These are phyloP conservation scores for Opisthocomus hoazin DNA, from an alignment of 2,113 vertebrate species.

Conservation along the genomic window DNA sequence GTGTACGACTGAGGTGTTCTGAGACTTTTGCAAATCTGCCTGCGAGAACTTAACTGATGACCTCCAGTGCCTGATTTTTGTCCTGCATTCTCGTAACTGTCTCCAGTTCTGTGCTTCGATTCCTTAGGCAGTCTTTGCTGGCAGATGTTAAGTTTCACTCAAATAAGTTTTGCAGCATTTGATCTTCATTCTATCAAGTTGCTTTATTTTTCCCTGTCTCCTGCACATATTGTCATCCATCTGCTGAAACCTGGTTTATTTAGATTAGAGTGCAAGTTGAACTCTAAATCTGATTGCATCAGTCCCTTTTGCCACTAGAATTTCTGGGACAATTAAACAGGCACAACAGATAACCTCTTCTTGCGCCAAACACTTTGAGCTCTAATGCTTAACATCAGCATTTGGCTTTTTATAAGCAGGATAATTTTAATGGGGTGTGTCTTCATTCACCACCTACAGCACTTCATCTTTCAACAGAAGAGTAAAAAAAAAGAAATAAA, in stretches of 20 bases:
- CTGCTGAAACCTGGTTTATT: not conserved
- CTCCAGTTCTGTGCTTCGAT: not conserved
- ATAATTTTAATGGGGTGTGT: not conserved
- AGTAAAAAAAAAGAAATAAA: not conserved
- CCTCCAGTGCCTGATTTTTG: not conserved
- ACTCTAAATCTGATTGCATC: not conserved
- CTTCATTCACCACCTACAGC: not conserved
- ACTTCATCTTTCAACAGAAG: not conserved
- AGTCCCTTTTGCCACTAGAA: not conserved
- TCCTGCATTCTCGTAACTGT: not conserved
- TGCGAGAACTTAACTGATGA: not conserved
- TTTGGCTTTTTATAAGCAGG: not conserved
- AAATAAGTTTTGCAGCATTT: not conserved
- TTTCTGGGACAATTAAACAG: not conserved
- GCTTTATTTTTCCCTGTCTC: not conserved
- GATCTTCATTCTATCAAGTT: not conserved
- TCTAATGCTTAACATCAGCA: not conserved
- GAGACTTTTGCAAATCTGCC: not conserved
- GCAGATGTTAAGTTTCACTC: not conserved
- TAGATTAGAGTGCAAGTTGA: not conserved
- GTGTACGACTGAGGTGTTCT: accelerated
- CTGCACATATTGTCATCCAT: not conserved
- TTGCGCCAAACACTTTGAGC: not conserved
- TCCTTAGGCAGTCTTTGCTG: not conserved
- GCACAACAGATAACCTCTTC: not conserved